Conservation (phyloP, 1,140 invertebrate genomes). For the Palaemon carinicauda region DNA sequence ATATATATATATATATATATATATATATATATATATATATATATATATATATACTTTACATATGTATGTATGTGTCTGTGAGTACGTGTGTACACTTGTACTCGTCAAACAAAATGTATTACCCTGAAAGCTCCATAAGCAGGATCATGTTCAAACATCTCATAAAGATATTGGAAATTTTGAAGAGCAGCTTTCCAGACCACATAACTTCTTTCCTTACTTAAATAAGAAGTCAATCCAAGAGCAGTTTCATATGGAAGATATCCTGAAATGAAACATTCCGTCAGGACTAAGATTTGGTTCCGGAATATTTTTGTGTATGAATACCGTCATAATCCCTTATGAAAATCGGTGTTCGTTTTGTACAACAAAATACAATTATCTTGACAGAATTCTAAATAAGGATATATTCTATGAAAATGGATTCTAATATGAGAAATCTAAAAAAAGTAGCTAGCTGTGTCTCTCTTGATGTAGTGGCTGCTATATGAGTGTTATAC, state of each 20-base stretch:
- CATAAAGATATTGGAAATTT: conserved; percentile 36
- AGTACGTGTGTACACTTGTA: background rate
- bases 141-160: conserved; percentile 30
- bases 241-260: conserved; percentile 42
- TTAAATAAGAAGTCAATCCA: conserved; percentile 21
- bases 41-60: background rate
- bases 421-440: too few species aligned
- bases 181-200: conserved; percentile 52
- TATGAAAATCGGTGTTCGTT: too few species aligned
- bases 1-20: too few species aligned
- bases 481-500: too few species aligned
- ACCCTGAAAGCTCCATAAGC: conserved; percentile 20
- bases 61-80: background rate
- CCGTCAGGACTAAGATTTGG: background rate
- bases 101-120: background rate
- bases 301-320: background rate
- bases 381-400: too few species aligned
- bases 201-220: conserved; percentile 37
- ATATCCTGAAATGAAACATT: conserved; percentile 9
- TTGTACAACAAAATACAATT: too few species aligned
- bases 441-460: too few species aligned
- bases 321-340: background rate
- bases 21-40: too few species aligned
- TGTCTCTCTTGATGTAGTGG: too few species aligned
- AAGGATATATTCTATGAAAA: too few species aligned